phyloP scores from a whole-genome alignment of 2,888 invertebrate genomes.

The Leptothorax acervorum region DNA sequence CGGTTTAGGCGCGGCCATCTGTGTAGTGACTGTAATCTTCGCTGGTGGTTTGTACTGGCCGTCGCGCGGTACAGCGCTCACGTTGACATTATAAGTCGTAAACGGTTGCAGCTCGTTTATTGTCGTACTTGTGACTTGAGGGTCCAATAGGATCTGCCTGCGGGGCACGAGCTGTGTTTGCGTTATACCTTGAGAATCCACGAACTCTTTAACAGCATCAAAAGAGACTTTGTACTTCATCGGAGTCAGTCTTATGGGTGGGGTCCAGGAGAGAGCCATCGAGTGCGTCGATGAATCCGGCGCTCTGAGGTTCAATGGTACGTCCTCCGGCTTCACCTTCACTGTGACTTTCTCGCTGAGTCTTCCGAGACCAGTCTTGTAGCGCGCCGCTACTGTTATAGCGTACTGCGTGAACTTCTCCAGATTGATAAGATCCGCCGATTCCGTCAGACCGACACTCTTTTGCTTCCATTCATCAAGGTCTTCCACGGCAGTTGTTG shows the following conservation, averaged over 20 bases:
- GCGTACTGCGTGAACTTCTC: conserved; percentile 97
- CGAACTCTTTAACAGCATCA: conserved; percentile 97
- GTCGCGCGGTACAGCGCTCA: conserved; percentile 95
- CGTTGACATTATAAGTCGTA: conserved; percentile 97
- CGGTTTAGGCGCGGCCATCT: conserved; percentile 98
- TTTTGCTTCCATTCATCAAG: conserved; percentile 96
- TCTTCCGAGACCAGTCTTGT: conserved; percentile 92
- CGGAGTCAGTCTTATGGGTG: conserved; percentile 95
- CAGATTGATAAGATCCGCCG: conserved; percentile 94
- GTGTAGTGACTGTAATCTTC: conserved; percentile 97
- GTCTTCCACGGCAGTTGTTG: conserved; percentile 97
- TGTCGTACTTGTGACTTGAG: conserved; percentile 90
- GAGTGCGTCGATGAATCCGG: conserved; percentile 97
- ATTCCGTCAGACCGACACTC: conserved; percentile 94
- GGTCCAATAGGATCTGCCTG: conserved; percentile 91
- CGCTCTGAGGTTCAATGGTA: conserved; percentile 94
- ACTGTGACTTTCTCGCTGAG: conserved; percentile 96
- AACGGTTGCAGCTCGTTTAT: conserved; percentile 96
- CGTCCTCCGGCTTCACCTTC: conserved; percentile 96
- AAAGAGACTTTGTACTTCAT: conserved; percentile 96
- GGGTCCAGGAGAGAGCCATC: conserved; percentile 96
- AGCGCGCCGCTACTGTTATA: conserved; percentile 95
- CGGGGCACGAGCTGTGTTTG: conserved; percentile 94
- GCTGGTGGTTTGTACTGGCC: conserved; percentile 95
- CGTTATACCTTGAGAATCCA: conserved; percentile 96